Evolutionary conservation across 2,797 vertebrate genomes (phyloP).

Genomic region (Peromyscus aztecus): DNA sequence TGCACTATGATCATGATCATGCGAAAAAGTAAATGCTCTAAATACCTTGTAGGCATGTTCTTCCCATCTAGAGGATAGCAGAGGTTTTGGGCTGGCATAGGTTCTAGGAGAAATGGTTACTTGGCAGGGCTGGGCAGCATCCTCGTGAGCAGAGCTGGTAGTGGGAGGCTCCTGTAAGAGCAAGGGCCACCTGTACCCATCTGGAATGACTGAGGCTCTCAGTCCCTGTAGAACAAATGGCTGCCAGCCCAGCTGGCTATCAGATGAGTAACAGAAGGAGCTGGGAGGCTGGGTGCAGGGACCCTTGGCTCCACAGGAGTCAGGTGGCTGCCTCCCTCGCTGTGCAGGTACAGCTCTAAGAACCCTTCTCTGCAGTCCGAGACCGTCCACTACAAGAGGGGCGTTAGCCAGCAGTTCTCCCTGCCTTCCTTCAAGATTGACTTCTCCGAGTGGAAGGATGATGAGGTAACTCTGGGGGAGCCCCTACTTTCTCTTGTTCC

Average conservation of each 20-base stretch:
- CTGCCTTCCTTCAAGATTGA: conserved; percentile 98
- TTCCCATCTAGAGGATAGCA: neutral
- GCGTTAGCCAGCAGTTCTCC: conserved; percentile 98
- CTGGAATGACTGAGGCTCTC: neutral
- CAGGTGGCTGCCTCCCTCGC: conserved; percentile 31
- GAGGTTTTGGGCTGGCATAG: neutral
- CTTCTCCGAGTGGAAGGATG: conserved; percentile 98
- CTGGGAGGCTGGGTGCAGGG: rapidly evolving
- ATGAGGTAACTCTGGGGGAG: conserved; percentile 91
- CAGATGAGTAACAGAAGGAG: neutral
- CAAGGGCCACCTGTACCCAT: rapidly evolving
- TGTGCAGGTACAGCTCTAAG: conserved; percentile 95
- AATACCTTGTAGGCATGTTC: neutral
- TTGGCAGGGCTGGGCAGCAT: neutral
- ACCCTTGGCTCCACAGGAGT: neutral
- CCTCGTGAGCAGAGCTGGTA: rapidly evolving
- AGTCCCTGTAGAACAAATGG: conserved; percentile 20
- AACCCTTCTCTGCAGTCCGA: conserved; percentile 94
- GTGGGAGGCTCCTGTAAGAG: neutral
- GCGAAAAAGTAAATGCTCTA: neutral
- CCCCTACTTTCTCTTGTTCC: neutral
- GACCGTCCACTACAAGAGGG: conserved; percentile 97
- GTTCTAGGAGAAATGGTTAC: neutral
- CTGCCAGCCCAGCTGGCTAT: neutral
- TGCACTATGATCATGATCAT: neutral